phyloP scores from a whole-genome alignment of 2,797 vertebrate genomes.

The Gorsachius magnificus region DNA sequence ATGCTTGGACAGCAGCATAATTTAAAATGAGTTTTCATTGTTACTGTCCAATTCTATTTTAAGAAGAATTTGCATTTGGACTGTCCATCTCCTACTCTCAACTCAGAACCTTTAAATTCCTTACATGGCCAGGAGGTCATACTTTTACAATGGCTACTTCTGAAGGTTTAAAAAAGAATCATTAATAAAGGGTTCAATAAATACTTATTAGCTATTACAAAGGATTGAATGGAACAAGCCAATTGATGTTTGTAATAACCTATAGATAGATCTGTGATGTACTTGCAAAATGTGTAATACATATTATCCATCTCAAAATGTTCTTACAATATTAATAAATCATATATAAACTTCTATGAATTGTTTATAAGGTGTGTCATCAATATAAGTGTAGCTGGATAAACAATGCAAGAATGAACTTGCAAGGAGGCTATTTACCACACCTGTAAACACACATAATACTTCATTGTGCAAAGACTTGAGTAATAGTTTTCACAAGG shows the following conservation, averaged over 20 bases:
- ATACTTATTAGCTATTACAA: neutral
- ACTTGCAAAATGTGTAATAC: neutral
- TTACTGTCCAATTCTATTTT: neutral
- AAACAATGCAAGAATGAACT: neutral
- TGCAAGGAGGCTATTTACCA: neutral
- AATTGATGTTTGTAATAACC: neutral
- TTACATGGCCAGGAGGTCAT: neutral
- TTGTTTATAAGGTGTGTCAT: neutral
- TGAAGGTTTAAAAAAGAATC: neutral
- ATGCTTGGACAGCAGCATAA: neutral
- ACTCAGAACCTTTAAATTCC: neutral
- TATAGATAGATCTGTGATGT: neutral
- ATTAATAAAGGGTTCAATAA: constrained; percentile 15
- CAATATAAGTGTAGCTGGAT: neutral
- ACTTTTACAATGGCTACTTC: neutral
- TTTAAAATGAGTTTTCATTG: neutral
- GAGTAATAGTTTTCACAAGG: neutral
- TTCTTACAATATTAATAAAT: neutral
- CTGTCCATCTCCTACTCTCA: neutral
- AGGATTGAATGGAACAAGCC: neutral
- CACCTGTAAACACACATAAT: neutral
- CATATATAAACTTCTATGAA: neutral
- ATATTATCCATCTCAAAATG: neutral
- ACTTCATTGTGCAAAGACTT: neutral
- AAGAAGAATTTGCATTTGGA: neutral